These are phyloP conservation scores for Pyrrhia umbra DNA, from an alignment of 2,888 invertebrate genomes.

Conservation along the genomic window DNA sequence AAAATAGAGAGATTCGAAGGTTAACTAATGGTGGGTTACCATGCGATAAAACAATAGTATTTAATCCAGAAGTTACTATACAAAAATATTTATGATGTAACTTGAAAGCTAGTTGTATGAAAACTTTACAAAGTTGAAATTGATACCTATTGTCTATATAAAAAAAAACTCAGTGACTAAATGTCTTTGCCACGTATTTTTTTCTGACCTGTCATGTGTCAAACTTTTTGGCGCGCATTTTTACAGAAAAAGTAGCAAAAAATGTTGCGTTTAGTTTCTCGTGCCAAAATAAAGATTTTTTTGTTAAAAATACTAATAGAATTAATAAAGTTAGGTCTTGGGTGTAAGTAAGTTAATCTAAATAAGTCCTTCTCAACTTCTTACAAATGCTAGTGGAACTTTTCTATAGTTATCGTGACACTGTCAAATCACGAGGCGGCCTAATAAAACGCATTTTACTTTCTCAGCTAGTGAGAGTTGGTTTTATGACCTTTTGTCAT, in stretches of 20 bases:
- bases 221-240: not conserved
- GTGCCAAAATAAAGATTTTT: too few species aligned
- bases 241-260: too few species aligned
- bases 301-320: not conserved
- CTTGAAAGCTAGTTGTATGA: not conserved
- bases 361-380: not conserved
- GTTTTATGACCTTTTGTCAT: constrained; percentile 37
- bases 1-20: not conserved
- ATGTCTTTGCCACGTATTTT: not conserved
- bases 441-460: constrained; percentile 29
- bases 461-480: constrained; percentile 38
- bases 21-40: not conserved
- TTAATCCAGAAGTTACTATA: too few species aligned
- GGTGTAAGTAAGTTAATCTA: too few species aligned
- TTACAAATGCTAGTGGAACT: not conserved
- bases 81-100: constrained; percentile 20
- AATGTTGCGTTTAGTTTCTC: too few species aligned
- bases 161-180: too few species aligned
- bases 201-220: not conserved
- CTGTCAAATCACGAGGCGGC: constrained; percentile 21
- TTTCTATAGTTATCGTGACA: not conserved
- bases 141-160: too few species aligned
- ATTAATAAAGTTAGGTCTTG: not conserved
- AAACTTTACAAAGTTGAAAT: not conserved
- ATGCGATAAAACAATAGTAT: constrained; percentile 35